Conservation (phyloP, 2,888 invertebrate species). For the Melieria omissa region DNA sequence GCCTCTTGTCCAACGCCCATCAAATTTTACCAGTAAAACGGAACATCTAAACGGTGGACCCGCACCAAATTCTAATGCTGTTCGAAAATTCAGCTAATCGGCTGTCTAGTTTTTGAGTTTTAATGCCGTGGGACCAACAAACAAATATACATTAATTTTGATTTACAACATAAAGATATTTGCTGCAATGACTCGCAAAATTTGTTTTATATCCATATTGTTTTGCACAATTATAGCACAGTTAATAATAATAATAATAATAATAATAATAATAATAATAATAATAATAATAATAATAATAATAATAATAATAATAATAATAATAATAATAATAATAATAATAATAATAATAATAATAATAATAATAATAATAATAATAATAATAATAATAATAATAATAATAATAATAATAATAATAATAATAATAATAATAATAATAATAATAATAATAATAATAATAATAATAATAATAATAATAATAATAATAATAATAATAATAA, state of each 20-base stretch:
- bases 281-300: slow-evolving; percentile 4
- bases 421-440: slow-evolving; percentile 2
- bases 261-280: slow-evolving; percentile 2
- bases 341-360: slow-evolving; percentile 1
- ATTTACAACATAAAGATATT: neutral
- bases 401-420: slow-evolving; percentile 2
- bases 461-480: slow-evolving; percentile 4
- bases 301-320: slow-evolving; percentile 2
- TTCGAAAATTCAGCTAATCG: too few species aligned
- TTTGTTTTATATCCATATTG: neutral
- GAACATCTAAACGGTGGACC: too few species aligned
- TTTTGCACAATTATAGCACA: neutral
- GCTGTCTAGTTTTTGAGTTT: too few species aligned
- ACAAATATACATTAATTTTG: too few species aligned
- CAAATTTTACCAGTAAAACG: too few species aligned
- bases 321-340: slow-evolving; percentile 2
- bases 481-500: slow-evolving; percentile 4
- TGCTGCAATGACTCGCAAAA: neutral
- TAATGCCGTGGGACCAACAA: too few species aligned
- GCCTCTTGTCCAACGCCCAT: too few species aligned
- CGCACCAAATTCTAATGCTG: too few species aligned
- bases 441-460: slow-evolving; percentile 4
- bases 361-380: slow-evolving; percentile 2
- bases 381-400: slow-evolving; percentile 2
- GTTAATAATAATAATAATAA: neutral